phyloP scores from a whole-genome alignment of 2,797 vertebrate species.

The Synaphobranchus kaupii region DNA sequence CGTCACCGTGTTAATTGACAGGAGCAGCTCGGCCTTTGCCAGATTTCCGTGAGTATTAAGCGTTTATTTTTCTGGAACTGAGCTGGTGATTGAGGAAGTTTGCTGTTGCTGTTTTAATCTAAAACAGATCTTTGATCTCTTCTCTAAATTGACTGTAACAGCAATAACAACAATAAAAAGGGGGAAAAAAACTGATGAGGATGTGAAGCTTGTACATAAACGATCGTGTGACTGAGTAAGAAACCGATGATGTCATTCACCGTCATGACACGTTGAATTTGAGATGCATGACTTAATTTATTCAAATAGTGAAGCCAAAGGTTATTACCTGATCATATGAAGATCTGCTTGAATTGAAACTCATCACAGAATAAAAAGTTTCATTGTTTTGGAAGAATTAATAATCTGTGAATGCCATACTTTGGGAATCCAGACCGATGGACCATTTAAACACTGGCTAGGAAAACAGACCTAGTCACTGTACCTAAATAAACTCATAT shows the following conservation, averaged over 20 bases:
- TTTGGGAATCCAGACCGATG: background rate
- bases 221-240: background rate
- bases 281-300: background rate
- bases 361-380: background rate
- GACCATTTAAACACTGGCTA: background rate
- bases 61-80: background rate
- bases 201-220: background rate
- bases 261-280: background rate
- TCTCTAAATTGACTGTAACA: background rate
- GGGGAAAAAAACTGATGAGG: background rate
- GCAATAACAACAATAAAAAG: background rate
- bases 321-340: background rate
- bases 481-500: background rate
- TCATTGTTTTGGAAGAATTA: background rate
- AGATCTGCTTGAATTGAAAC: background rate
- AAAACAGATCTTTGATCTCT: background rate
- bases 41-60: background rate
- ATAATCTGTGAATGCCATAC: background rate
- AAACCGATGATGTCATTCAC: background rate
- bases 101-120: background rate
- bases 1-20: constrained; percentile 14
- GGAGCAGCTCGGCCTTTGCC: background rate
- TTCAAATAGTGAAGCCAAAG: background rate
- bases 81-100: background rate
- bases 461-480: background rate